Evolutionary conservation across 2,113 vertebrate species (phyloP).

Genomic region (Sturnira hondurensis): DNA sequence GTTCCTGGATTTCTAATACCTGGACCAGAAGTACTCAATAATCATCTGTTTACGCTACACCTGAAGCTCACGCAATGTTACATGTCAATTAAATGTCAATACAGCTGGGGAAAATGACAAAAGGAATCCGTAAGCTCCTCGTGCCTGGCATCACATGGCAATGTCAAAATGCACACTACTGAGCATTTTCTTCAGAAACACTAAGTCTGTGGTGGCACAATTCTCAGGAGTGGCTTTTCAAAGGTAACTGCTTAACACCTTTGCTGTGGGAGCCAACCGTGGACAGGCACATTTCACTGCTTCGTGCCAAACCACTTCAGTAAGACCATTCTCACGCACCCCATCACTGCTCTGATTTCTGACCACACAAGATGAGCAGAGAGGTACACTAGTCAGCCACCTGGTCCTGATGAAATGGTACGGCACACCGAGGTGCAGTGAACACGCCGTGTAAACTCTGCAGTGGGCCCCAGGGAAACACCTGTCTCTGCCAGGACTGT

Average conservation of each 20-base stretch:
- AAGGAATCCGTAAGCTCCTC: background rate
- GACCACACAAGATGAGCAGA: background rate
- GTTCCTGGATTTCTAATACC: background rate
- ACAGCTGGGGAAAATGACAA: background rate
- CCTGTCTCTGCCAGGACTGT: background rate
- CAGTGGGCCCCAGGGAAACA: background rate
- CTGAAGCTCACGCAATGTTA: no score
- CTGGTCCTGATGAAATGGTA: background rate
- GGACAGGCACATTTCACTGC: background rate
- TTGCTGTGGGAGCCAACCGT: background rate
- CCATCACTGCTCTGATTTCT: background rate
- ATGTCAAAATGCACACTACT: background rate
- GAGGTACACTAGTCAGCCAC: background rate
- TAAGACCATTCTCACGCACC: background rate
- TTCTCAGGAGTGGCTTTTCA: background rate
- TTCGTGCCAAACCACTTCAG: background rate
- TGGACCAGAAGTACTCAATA: background rate
- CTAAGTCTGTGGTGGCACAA: background rate
- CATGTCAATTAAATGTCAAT: background rate
- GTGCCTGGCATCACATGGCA: background rate
- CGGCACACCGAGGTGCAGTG: background rate
- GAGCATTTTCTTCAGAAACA: background rate
- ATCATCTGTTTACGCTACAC: background rate
- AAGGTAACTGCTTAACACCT: background rate
- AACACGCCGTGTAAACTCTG: background rate